phyloP scores from a whole-genome alignment of 2,888 invertebrate species.

The Yponomeuta sedellus region DNA sequence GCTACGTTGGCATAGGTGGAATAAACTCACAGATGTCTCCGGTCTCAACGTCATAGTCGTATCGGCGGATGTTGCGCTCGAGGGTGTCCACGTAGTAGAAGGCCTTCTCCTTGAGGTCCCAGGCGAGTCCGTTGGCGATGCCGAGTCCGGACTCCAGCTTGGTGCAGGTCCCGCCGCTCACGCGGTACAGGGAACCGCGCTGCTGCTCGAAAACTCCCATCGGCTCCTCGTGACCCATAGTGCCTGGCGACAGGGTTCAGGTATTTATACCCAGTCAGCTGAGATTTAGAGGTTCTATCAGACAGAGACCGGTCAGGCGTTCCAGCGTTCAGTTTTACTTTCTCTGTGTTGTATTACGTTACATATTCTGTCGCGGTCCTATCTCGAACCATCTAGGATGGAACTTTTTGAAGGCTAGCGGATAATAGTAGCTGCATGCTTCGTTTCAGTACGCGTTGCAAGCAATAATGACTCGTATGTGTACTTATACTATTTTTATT shows the following conservation, averaged over 20 bases:
- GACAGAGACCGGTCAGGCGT: no score
- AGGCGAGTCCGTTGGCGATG: constrained; percentile 88
- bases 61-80: constrained; percentile 79
- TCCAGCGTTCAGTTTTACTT: no score
- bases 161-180: constrained; percentile 40
- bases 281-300: no score
- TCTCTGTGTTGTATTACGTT: no score
- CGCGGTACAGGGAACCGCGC: constrained; percentile 65
- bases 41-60: constrained; percentile 81
- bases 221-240: constrained; percentile 70
- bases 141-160: constrained; percentile 50
- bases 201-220: constrained; percentile 52
- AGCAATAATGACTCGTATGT: no score
- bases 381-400: no score
- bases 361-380: no score
- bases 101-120: constrained; percentile 80
- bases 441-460: no score
- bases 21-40: constrained; percentile 78
- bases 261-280: not conserved
- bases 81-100: constrained; percentile 86
- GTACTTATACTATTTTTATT: no score
- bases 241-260: constrained; percentile 47
- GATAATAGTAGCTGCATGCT: no score
- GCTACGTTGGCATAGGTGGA: no score
- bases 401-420: no score